Percentiles rank a stretch among this genome's conserved stretches.
phyloP scores from a whole-genome alignment of 2,888 invertebrate genomes.

The Ganaspis brasiliensis region DNA sequence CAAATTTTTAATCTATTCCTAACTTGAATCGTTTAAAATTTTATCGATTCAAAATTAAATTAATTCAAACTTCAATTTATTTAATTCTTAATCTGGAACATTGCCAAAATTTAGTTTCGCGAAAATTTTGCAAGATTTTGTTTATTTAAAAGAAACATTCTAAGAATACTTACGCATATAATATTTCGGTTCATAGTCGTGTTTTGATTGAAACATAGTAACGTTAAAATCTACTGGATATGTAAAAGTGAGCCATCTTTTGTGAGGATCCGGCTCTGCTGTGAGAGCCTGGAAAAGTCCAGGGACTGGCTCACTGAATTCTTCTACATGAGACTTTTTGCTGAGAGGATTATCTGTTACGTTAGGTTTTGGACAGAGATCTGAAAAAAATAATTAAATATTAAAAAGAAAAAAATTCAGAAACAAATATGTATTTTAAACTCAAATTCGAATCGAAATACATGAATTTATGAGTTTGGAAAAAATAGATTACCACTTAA shows the following conservation, averaged over 20 bases:
- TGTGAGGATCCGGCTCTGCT: constrained; percentile 88
- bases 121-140: no score
- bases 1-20: no score
- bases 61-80: no score
- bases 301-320: constrained; percentile 90
- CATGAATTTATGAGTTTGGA: no score
- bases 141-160: no score
- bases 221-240: constrained; percentile 89
- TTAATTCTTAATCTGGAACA: no score
- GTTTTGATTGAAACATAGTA: constrained; percentile 84
- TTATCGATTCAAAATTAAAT: no score
- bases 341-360: constrained; percentile 88
- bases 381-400: constrained; percentile 81
- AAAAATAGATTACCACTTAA: no score
- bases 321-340: constrained; percentile 92
- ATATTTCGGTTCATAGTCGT: constrained; percentile 87
- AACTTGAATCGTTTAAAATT: no score
- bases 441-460: no score
- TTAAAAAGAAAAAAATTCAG: not conserved
- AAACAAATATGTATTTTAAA: not conserved
- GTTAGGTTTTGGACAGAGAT: constrained; percentile 94
- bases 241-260: constrained; percentile 92
- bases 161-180: constrained; percentile 85
- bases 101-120: no score
- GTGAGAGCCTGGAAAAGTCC: constrained; percentile 92